Evolutionary conservation across 2,113 vertebrate genomes (phyloP).

Genomic region (Platysteira castanea): DNA sequence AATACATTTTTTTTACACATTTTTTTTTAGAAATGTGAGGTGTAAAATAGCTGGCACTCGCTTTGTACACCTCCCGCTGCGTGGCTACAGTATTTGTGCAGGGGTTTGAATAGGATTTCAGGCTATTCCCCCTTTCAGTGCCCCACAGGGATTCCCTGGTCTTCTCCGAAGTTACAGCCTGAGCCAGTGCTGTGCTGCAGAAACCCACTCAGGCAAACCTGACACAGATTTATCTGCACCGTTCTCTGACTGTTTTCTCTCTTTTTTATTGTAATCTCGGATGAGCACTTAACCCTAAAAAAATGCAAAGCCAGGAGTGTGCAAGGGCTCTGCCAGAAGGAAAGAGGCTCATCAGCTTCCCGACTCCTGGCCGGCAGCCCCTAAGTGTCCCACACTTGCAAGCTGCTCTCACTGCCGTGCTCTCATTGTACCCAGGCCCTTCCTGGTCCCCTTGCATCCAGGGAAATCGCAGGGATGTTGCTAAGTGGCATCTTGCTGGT

Average conservation of each 20-base stretch:
- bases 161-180: background rate
- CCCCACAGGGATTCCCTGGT: background rate
- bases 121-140: background rate
- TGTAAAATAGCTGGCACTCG: accelerated
- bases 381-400: background rate
- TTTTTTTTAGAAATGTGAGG: background rate
- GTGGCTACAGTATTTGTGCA: background rate
- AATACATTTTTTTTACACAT: background rate
- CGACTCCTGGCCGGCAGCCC: background rate
- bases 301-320: background rate
- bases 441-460: accelerated
- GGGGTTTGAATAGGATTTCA: background rate
- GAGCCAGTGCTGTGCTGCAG: background rate
- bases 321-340: background rate
- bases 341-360: background rate
- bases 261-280: background rate
- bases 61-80: background rate
- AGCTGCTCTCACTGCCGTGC: accelerated
- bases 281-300: background rate
- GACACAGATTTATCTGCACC: background rate
- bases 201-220: background rate
- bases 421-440: background rate
- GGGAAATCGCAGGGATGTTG: background rate
- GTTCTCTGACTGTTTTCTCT: background rate
- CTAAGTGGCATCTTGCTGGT: background rate